These are phyloP conservation scores for Pristionchus japonicus DNA, from an alignment of 2,888 invertebrate species.

Conservation along the genomic window DNA sequence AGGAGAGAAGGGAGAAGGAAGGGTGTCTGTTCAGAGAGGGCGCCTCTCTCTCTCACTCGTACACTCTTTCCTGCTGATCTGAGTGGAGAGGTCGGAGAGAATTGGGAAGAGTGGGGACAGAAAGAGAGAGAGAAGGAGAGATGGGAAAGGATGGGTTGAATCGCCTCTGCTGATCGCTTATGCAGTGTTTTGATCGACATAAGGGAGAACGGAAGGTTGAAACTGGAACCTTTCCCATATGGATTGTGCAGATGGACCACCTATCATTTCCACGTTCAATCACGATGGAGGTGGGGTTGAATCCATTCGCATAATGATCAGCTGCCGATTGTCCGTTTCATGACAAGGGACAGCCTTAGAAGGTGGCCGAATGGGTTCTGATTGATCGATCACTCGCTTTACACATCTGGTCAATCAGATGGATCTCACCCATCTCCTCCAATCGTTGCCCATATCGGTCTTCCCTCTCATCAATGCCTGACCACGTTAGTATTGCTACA, in stretches of 20 bases:
- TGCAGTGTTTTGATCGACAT: not conserved
- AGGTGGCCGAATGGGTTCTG: not conserved
- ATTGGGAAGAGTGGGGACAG: not conserved
- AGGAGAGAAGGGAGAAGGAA: not conserved
- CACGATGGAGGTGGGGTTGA: not conserved
- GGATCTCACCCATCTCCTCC: not conserved
- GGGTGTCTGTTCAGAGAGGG: not conserved
- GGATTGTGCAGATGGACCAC: not conserved
- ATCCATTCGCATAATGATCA: not conserved
- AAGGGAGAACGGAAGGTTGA: not conserved
- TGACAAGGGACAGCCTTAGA: not conserved
- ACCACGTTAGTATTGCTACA: not conserved
- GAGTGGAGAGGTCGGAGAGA: not conserved
- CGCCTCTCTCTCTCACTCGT: no score
- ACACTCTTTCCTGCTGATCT: not conserved
- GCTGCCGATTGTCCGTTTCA: not conserved
- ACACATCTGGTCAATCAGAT: not conserved
- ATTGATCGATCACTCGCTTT: not conserved
- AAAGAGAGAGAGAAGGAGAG: not conserved
- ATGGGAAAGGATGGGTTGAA: not conserved
- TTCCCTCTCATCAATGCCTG: not conserved
- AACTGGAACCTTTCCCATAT: not conserved
- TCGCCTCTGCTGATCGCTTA: not conserved
- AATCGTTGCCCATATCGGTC: not conserved
- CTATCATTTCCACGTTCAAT: not conserved